These are phyloP conservation scores for Aphelocoma californica DNA, from an alignment of 2,797 vertebrate species.

Conservation along the genomic window DNA sequence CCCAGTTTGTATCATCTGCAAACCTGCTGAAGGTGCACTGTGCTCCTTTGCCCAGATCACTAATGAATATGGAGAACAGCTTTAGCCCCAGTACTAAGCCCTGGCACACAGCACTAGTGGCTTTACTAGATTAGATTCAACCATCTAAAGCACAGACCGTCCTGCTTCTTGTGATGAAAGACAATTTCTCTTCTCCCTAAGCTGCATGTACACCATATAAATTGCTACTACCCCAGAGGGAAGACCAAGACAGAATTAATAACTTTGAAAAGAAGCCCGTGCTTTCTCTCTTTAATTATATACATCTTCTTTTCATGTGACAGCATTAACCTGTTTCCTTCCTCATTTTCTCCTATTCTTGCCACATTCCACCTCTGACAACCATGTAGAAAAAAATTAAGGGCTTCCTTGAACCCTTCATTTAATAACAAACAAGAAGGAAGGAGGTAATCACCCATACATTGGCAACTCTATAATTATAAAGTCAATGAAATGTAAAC, in stretches of 20 bases:
- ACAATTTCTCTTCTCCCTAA: not conserved
- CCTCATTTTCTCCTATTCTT: not conserved
- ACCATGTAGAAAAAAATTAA: not conserved
- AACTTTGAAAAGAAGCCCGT: not conserved
- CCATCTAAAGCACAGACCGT: not conserved
- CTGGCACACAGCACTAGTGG: not conserved
- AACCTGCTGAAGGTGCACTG: not conserved
- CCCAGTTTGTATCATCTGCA: not conserved
- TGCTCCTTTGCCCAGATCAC: not conserved
- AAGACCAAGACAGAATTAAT: not conserved
- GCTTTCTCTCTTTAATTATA: conserved; percentile 18
- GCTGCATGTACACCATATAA: not conserved
- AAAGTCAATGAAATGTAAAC: conserved; percentile 50
- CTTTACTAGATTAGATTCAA: not conserved
- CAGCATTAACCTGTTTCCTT: not conserved
- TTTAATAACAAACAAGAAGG: conserved; percentile 14
- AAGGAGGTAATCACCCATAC: conserved; percentile 3
- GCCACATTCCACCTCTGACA: not conserved
- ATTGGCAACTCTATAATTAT: conserved; percentile 32
- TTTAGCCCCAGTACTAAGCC: not conserved
- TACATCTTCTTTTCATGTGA: not conserved
- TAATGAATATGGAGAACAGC: not conserved
- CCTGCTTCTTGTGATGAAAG: not conserved
- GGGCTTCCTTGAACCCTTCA: not conserved
- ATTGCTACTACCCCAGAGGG: not conserved